Conservation (phyloP, 1,140 invertebrate genomes). For the Lerema accius region DNA sequence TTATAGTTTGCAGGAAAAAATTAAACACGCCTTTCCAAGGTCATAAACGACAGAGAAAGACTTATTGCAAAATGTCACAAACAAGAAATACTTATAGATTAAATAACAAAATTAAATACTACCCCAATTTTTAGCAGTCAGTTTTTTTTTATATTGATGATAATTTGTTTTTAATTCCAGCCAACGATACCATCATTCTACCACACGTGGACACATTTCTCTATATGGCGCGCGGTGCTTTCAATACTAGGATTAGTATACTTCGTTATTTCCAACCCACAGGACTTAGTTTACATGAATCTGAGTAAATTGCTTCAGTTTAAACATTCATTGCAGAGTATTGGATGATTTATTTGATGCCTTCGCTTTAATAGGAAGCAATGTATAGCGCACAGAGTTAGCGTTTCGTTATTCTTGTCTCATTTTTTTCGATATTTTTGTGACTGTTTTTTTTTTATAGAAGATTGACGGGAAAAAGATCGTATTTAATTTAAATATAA, state of each 20-base stretch:
- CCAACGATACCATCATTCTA: constrained; percentile 76
- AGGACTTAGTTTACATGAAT: constrained; percentile 69
- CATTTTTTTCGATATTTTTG: neutral
- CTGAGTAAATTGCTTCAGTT: constrained; percentile 74
- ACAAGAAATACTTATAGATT: neutral
- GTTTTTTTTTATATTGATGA: constrained; percentile 6
- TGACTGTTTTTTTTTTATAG: too few species aligned
- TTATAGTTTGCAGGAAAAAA: too few species aligned
- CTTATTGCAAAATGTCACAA: too few species aligned
- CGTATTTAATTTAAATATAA: too few species aligned
- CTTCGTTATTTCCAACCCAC: constrained; percentile 72
- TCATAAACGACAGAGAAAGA: too few species aligned
- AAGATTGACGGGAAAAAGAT: too few species aligned
- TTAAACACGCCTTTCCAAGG: too few species aligned
- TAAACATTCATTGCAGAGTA: constrained; percentile 77
- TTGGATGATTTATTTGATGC: constrained; percentile 65
- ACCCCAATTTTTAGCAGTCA: too few species aligned
- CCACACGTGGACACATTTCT: constrained; percentile 80
- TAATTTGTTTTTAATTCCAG: constrained; percentile 49
- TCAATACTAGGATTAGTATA: constrained; percentile 75
- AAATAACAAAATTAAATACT: too few species aligned
- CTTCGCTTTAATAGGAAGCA: neutral
- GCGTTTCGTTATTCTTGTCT: neutral
- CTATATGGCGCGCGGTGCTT: constrained; percentile 78
- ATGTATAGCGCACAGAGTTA: neutral